Evolutionary conservation across 2,797 vertebrate species (phyloP).

Genomic region (Loris lydekkerianus): DNA sequence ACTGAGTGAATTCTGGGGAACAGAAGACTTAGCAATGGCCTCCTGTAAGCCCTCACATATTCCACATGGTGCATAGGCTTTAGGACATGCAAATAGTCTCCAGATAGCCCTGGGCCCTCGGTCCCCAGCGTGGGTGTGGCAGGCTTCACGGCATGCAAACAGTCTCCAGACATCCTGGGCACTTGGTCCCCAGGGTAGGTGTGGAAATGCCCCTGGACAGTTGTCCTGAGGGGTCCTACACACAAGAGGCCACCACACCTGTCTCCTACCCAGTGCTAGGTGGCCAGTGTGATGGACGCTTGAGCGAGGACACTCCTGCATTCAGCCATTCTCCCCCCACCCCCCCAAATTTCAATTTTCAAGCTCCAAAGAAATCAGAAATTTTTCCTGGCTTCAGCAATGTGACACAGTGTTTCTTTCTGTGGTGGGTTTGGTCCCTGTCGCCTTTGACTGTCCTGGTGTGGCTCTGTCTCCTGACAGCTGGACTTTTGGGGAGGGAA

Average conservation of each 20-base stretch:
- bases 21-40: background rate
- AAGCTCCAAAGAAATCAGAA: accelerated
- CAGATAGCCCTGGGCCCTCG: background rate
- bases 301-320: background rate
- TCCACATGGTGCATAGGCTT: background rate
- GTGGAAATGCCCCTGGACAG: background rate
- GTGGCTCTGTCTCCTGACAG: background rate
- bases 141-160: background rate
- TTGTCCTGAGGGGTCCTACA: background rate
- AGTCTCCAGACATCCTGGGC: background rate
- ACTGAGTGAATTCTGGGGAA: background rate
- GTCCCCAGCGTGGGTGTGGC: background rate
- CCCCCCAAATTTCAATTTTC: background rate
- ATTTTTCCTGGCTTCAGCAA: background rate
- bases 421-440: background rate
- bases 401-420: accelerated
- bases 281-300: background rate
- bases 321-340: accelerated
- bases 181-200: background rate
- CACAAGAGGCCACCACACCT: background rate
- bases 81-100: background rate
- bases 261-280: background rate
- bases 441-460: background rate
- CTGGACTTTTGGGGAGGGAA: background rate
- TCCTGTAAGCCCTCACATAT: accelerated